These are phyloP conservation scores for Festucalex cinctus DNA, from an alignment of 2,113 vertebrate species.

Conservation along the genomic window DNA sequence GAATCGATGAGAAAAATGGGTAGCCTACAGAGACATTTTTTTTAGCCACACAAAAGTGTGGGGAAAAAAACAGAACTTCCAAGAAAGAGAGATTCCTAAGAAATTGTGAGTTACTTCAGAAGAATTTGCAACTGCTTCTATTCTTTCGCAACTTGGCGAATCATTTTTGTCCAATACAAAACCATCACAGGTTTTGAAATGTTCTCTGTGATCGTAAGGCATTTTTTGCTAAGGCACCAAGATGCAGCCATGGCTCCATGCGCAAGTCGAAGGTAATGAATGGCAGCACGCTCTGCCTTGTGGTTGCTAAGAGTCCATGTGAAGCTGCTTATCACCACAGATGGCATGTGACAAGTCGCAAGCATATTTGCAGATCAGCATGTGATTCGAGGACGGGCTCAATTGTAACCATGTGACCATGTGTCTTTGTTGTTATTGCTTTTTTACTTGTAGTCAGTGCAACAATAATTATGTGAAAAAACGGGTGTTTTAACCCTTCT, in stretches of 20 bases:
- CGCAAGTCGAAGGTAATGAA: slow-evolving; percentile 52
- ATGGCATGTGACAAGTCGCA: slow-evolving; percentile 61
- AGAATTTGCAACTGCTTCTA: neutral
- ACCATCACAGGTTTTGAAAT: neutral
- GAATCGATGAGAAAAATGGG: neutral
- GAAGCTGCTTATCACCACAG: slow-evolving; percentile 53
- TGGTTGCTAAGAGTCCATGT: slow-evolving; percentile 51
- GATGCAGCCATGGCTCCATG: slow-evolving; percentile 20
- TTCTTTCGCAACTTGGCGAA: neutral
- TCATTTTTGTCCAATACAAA: neutral
- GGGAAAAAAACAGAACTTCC: neutral
- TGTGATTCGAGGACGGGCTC: slow-evolving; percentile 40
- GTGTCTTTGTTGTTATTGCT: neutral
- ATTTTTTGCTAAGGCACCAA: slow-evolving; percentile 6
- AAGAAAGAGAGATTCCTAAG: neutral
- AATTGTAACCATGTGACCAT: slow-evolving; percentile 1
- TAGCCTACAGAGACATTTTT: too few species aligned
- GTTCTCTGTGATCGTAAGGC: neutral
- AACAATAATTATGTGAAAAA: neutral
- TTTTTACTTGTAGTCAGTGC: neutral
- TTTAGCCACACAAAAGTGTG: neutral
- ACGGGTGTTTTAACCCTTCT: neutral
- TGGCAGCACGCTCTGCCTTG: slow-evolving; percentile 45
- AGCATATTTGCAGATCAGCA: slow-evolving; percentile 26
- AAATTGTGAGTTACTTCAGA: neutral